A percentile compares a stretch with the other conserved stretches of the same genome.
These are phyloP conservation scores for Tyrannus savana DNA, from an alignment of 2,113 vertebrate species.

Conservation along the genomic window DNA sequence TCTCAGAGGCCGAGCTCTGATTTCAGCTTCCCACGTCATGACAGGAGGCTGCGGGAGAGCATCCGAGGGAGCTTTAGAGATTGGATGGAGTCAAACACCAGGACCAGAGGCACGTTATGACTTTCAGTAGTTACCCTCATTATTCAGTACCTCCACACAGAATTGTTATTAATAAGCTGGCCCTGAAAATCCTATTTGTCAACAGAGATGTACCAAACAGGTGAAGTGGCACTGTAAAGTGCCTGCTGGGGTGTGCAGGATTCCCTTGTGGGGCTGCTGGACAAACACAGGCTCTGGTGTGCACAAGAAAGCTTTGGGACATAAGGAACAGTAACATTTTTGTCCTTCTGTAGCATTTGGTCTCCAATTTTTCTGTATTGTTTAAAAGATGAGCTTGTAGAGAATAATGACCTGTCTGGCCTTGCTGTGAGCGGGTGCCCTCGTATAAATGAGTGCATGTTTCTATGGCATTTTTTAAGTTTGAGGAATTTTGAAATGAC, in stretches of 20 bases:
- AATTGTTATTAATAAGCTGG: not conserved
- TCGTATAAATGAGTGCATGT: not conserved
- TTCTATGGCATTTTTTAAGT: not conserved
- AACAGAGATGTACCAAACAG: not conserved
- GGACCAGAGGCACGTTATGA: rapidly evolving
- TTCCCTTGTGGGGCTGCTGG: not conserved
- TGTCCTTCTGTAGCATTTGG: not conserved
- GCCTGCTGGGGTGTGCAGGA: not conserved
- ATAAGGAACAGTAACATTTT: not conserved
- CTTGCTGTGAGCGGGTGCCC: not conserved
- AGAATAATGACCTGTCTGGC: not conserved
- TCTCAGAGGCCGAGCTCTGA: not conserved
- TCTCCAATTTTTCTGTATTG: not conserved
- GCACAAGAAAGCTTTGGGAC: not conserved
- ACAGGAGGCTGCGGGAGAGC: not conserved
- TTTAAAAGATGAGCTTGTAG: not conserved
- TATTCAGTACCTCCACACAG: not conserved
- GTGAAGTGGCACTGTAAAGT: not conserved
- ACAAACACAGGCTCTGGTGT: rapidly evolving
- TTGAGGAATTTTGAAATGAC: not conserved
- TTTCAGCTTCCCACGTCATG: not conserved
- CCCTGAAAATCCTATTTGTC: not conserved
- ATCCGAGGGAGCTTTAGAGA: rapidly evolving
- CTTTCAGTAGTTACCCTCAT: not conserved
- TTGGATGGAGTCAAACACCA: rapidly evolving